phyloP scores from a whole-genome alignment of 2,113 vertebrate genomes.

The Erythrolamprus reginae region DNA sequence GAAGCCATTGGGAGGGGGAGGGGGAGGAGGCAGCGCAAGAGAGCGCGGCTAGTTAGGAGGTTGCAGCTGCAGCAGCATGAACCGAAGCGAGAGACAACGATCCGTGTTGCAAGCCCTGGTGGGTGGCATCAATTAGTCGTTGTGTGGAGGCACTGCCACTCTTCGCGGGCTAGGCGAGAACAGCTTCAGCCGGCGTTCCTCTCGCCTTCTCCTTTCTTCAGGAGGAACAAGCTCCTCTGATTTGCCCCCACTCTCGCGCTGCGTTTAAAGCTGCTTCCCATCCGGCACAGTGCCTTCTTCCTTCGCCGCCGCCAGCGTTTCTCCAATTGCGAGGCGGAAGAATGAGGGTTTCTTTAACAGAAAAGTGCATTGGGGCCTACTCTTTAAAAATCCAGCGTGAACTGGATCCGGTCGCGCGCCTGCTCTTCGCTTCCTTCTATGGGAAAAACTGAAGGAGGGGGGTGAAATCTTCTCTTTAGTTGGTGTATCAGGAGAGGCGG shows the following conservation, averaged over 20 bases:
- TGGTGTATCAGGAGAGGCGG: not conserved
- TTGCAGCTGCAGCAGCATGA: conserved; percentile 48
- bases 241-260: not conserved
- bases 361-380: conserved; percentile 57
- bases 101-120: not conserved
- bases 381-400: conserved; percentile 31
- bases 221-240: not conserved
- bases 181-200: not conserved
- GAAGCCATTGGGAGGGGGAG: conserved; percentile 81
- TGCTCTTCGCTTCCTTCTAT: not conserved
- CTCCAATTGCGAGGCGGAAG: conserved; percentile 53
- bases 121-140: conserved; percentile 53
- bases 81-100: not conserved
- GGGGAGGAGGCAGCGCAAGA: conserved; percentile 40
- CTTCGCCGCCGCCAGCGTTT: conserved; percentile 44
- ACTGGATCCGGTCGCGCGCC: conserved; percentile 16
- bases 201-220: not conserved
- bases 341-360: conserved; percentile 41
- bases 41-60: conserved; percentile 38
- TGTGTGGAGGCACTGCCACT: conserved; percentile 40
- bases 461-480: not conserved
- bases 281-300: conserved; percentile 39
- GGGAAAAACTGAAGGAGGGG: not conserved
- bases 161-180: not conserved
- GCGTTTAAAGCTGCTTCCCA: conserved; percentile 36